Evolutionary conservation across 2,888 invertebrate species (phyloP), one percentile per base, ranked within the genome.

Genomic region (Neuroscelio doddi): DNA sequence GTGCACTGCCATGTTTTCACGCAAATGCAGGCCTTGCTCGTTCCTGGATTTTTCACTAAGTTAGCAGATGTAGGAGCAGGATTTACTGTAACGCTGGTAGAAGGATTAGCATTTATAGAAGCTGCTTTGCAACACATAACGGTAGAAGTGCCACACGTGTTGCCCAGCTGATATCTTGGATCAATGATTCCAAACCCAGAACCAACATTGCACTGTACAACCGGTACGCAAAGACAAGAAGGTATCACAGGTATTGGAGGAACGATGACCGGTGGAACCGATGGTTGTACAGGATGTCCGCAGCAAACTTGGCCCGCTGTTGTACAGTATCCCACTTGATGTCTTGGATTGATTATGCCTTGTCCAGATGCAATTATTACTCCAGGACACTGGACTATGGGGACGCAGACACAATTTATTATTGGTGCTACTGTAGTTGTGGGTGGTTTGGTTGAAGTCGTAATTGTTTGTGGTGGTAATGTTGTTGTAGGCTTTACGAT

Each of bases 121-220:
- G n/a, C 88, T 76, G 94, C 93, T 46, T 88, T 89, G 27, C 92
- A 93, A 0, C 83, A 82, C 1, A 75, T 69, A 14, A 73, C 71
- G 1, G 50, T 66, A 10, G 49, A 14, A 0, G 29, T 39, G 1
- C 26, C 53, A 27, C 78, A 78, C 0, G 38, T 42, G 1, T 67
- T 59, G 12, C 38, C 61, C 0, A 59, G 51, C 47, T 70, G 73
- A 2, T 68, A 67, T 12, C 81, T 53, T 0, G 83, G 81, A 49
- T 79, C 77, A 17, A 79, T 74, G 4, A 56, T 58, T 0, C 72
- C 71, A 0, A 67, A 68, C 1, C 75, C 70, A 0, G 26, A 2
- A 1, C 34, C 27, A 29, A 41, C 3, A 24, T 29, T 51, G 46
- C 83, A 83, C 44, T 76, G 80, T 3, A 47, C 72, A 0, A 24